Evolutionary conservation across 2,113 vertebrate species (phyloP).

Genomic region (Chaenocephalus aceratus): DNA sequence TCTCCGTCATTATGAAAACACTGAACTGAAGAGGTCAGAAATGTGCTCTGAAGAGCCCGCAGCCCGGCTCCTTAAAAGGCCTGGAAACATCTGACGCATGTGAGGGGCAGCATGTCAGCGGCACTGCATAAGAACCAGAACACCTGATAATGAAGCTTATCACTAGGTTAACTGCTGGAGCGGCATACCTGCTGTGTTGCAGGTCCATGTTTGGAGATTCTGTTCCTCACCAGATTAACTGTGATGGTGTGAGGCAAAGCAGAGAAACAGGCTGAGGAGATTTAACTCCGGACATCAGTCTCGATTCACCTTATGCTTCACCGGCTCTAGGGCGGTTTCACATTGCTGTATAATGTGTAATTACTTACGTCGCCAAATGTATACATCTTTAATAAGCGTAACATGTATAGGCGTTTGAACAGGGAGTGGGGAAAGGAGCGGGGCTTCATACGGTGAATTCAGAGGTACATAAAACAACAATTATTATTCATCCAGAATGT

Average conservation of each 20-base stretch:
- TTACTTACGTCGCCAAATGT: no score
- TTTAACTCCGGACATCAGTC: no score
- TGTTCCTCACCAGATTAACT: constrained; percentile 57
- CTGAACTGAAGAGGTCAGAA: background rate
- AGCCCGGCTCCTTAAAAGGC: constrained; percentile 65
- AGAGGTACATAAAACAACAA: no score
- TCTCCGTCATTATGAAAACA: background rate
- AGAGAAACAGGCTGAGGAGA: constrained; percentile 51
- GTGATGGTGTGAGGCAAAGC: constrained; percentile 53
- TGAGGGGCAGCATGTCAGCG: constrained; percentile 34
- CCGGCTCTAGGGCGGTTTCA: no score
- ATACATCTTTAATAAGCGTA: no score
- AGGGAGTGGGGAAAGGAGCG: no score
- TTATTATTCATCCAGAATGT: no score
- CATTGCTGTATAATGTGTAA: no score
- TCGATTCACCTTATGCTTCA: no score
- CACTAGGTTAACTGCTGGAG: constrained; percentile 71
- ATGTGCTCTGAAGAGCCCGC: background rate
- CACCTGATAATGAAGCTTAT: constrained; percentile 77
- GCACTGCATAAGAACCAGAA: constrained; percentile 42
- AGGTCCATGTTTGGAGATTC: constrained; percentile 74
- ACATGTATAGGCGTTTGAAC: no score
- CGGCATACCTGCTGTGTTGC: constrained; percentile 63
- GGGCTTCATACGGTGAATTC: no score
- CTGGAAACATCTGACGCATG: constrained; percentile 53